Conservation (phyloP, 2,888 invertebrate species). For the Gari tellinella region DNA sequence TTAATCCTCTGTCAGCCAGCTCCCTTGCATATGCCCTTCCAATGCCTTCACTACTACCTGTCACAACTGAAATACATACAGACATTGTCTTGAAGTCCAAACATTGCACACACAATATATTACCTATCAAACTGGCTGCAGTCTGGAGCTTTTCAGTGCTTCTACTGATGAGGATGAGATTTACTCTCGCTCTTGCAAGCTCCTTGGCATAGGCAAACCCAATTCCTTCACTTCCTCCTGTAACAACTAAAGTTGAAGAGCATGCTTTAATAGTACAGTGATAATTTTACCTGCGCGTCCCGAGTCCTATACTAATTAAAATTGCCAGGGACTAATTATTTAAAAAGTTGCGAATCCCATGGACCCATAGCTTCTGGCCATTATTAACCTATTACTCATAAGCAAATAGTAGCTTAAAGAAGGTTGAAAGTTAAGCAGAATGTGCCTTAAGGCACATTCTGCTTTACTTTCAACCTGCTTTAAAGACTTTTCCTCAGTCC, state of each 20-base stretch:
- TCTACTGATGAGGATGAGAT: constrained; percentile 82
- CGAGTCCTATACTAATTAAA: too few relatives aligned
- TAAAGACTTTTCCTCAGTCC: too few relatives aligned
- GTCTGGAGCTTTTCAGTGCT: constrained; percentile 74
- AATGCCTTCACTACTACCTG: constrained; percentile 84
- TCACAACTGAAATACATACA: constrained; percentile 77
- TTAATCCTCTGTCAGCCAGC: constrained; percentile 81
- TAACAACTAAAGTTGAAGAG: constrained; percentile 78
- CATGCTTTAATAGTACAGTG: too few relatives aligned
- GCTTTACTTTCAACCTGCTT: too few relatives aligned
- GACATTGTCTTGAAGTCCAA: neutral
- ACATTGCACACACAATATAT: constrained; percentile 3
- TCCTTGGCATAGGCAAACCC: constrained; percentile 83
- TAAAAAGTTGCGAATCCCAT: too few relatives aligned
- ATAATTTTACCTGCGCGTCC: too few relatives aligned
- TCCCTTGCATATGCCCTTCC: constrained; percentile 83
- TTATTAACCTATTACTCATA: too few relatives aligned
- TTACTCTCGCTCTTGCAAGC: constrained; percentile 81
- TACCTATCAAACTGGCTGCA: constrained; percentile 76
- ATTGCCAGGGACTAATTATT: too few relatives aligned
- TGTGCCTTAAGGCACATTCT: too few relatives aligned
- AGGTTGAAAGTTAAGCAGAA: too few relatives aligned
- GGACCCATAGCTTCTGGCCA: too few relatives aligned
- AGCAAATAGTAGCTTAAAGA: too few relatives aligned
- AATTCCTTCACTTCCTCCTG: constrained; percentile 84